Base-by-base conservation (phyloP, 2,113 vertebrate species). In the Rhabdomys dilectus region DNA sequence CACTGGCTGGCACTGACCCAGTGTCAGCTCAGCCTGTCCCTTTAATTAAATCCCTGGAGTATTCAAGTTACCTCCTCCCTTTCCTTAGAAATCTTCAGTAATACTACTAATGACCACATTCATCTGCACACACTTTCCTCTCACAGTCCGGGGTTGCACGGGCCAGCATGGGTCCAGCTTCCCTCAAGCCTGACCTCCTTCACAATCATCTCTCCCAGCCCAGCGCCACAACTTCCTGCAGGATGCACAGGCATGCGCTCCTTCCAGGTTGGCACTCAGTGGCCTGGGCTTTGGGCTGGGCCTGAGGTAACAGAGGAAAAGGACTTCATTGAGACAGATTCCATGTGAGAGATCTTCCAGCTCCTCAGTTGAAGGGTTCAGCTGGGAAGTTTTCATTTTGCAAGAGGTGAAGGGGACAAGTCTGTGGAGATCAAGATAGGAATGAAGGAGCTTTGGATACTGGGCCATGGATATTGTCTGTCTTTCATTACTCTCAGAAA, bases 11-110 rank as follows among this genome's bases (percentile, higher is more conserved):
- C 60, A 17, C 5, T 39, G 42, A 68, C 15, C 84, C 15, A 3
- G 42, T 0, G 36, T 84, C 89, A 12, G 16, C 31, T 2, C 36
- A 31, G 4, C n/a, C 68, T n/a, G 51, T 56, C 73, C 39, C 80
- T 77, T 76, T 85, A 78, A 92, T 81, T 92, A 89, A 92, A 39
- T 45, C 42, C 31, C 81, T 42, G 45, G 58, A 70, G 45, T 17
- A 7, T 64, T 80, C 76, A 34, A 7, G 13, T 31, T 2, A 34
- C 84, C 78, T 26, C 92, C 86, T 82, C 81, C 76, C 48, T 84
- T 94, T 91, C 96, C 96, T 97, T 88, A 73, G 86, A 60, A 82
- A 91, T 26, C 51, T 34, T 21, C 51, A 5, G 0, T n/a, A 16
- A 3, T 15, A 66, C 36, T 22, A 21, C 84, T 88, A 73, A 80